Conservation (phyloP, 1,140 invertebrate species). For the Aphaenogaster rudis region DNA sequence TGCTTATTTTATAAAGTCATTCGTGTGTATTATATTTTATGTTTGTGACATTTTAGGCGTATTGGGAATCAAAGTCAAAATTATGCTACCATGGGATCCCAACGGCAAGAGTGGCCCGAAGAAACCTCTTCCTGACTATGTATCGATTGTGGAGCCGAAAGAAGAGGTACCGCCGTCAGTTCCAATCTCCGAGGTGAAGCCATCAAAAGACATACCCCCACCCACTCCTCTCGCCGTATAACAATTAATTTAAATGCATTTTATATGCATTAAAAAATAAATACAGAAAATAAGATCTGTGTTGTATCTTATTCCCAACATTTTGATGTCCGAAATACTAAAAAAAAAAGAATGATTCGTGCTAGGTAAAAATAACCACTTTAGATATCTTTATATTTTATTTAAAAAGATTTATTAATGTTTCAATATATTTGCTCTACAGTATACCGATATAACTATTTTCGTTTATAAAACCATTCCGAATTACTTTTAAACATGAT, state of each 20-base stretch:
- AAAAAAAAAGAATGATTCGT: background rate
- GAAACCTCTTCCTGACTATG: slow-evolving; percentile 98
- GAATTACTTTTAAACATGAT: slow-evolving; percentile 16
- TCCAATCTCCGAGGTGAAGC: slow-evolving; percentile 90
- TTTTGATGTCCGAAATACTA: background rate
- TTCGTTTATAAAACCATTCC: slow-evolving; percentile 44
- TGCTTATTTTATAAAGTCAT: background rate
- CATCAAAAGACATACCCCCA: slow-evolving; percentile 84
- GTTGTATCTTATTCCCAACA: slow-evolving; percentile 19
- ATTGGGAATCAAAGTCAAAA: slow-evolving; percentile 98
- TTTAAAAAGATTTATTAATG: slow-evolving; percentile 55
- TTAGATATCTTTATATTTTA: slow-evolving; percentile 42
- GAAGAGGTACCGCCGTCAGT: slow-evolving; percentile 90
- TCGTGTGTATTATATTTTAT: background rate
- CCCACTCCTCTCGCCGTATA: slow-evolving; percentile 74
- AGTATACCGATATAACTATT: slow-evolving; percentile 26
- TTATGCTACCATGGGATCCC: slow-evolving; percentile 99
- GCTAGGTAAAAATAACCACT: background rate
- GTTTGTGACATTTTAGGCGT: slow-evolving; percentile 85
- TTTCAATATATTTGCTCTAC: background rate
- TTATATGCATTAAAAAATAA: slow-evolving; percentile 62
- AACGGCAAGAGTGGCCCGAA: slow-evolving; percentile 99
- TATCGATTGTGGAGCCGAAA: slow-evolving; percentile 98
- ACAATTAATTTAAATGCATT: slow-evolving; percentile 54
- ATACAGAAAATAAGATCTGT: slow-evolving; percentile 36